Base-by-base conservation (phyloP, 2,888 invertebrate genomes). In the Harpalus rubripes region DNA sequence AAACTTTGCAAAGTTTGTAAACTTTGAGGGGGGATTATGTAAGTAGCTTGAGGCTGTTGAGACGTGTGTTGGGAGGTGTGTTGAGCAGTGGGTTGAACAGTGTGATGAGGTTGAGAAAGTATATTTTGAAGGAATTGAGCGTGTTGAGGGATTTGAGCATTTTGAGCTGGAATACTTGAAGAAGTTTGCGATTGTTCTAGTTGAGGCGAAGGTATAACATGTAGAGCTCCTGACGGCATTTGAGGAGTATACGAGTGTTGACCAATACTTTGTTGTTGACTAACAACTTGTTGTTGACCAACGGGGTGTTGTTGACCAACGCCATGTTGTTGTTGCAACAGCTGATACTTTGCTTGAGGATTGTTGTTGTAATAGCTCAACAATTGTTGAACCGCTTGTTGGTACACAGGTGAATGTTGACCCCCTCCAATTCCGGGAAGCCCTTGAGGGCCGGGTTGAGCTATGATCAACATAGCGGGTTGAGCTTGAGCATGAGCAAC, bases 381-480 rank as follows among this genome's bases (percentile, higher is more conserved):
- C 3, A 91, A 85, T 84, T 90, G 90, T 85, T 90, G 90, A 0
- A 88, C 88, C 2, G 88, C 87, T 41, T 84, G 85, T 26, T 88
- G 87, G 79, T 88, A 88, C 15, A 90, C 65, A 41, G 89, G 81
- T 81, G 88, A 88, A 32, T 89, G 89, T 10, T 89, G 15, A 10
- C 16, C 41, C 15, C n/a, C n/a, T 7, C 16, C 59, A 6, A 1
- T 4, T 22, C n/a, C 39, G 32, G 32, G 32, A 32, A 32, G 3
- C 1, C 32, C 18, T 58, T 39, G 90, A 7, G 88, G 87, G 3
- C 89, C 88, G 8, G 91, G 91, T 86, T 91, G 91, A 10, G 91
- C 90, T 39, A 91, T 90, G 63, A 91, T 90, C 26, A 91, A 88
- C 90, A 91, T 91, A 0, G 87, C 88, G 26, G 89, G 90, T 63